A percentile compares a stretch with the other conserved stretches of the same genome.
Evolutionary conservation across 2,797 vertebrate genomes (phyloP).

Genomic region (Salmo trutta): DNA sequence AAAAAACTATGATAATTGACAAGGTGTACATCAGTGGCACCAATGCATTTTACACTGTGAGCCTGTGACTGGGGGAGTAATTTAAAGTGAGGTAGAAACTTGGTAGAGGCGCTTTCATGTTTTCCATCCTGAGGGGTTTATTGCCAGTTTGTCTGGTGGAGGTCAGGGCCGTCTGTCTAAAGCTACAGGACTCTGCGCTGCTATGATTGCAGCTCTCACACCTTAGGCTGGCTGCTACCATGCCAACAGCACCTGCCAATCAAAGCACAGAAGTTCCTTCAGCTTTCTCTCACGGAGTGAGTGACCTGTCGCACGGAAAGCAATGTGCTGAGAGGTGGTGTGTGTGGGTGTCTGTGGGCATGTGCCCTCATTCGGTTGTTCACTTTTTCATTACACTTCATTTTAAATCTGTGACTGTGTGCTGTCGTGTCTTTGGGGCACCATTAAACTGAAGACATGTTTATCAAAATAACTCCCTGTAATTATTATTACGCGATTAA

Average conservation of each 20-base stretch:
- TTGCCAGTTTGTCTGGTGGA: constrained; percentile 60
- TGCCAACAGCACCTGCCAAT: constrained; percentile 64
- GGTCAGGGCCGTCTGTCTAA: constrained; percentile 65
- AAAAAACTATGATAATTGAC: constrained; percentile 5
- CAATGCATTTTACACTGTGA: neutral
- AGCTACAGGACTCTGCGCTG: constrained; percentile 45
- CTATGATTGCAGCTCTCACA: constrained; percentile 51
- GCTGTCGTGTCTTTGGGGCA: no score
- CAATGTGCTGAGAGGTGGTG: neutral
- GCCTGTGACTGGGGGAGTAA: constrained; percentile 7
- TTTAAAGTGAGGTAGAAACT: constrained; percentile 44
- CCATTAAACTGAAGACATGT: no score
- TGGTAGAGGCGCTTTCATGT: constrained; percentile 50
- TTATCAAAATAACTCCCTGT: no score
- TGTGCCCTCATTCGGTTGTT: constrained; percentile 5
- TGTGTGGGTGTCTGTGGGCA: constrained; percentile 12
- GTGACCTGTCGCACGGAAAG: constrained; percentile 26
- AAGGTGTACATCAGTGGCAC: neutral
- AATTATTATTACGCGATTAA: no score
- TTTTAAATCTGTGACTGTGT: constrained; percentile 49
- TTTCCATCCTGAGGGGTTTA: constrained; percentile 61
- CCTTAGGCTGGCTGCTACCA: constrained; percentile 52
- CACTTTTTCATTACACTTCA: constrained; percentile 26
- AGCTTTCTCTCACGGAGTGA: constrained; percentile 30
- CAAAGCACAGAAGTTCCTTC: constrained; percentile 49